These are phyloP conservation scores for Scaptomyza caliginosa DNA, from an alignment of 2,888 invertebrate genomes.

Conservation along the genomic window DNA sequence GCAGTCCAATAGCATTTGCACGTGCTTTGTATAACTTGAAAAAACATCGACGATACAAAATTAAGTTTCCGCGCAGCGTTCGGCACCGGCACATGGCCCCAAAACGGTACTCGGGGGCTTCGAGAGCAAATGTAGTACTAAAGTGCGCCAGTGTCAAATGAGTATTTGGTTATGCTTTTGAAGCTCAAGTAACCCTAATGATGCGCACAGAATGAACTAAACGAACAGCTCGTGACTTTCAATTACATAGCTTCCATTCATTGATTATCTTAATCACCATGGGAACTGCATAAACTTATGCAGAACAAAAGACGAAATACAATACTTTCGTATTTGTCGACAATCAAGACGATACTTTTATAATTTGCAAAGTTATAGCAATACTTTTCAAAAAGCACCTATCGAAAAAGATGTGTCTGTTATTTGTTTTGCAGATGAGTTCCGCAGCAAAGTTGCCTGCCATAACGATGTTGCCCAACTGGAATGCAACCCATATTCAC, in stretches of 20 bases:
- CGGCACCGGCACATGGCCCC: conserved; percentile 21
- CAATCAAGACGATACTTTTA: not conserved
- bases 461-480: conserved; percentile 95
- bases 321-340: not conserved
- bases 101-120: not conserved
- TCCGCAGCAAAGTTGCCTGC: conserved; percentile 96
- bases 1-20: conserved; percentile 38
- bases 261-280: conserved; percentile 48
- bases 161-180: conserved; percentile 46
- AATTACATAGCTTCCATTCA: conserved; percentile 55
- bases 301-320: not conserved
- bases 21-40: conserved; percentile 54
- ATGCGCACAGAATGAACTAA: conserved; percentile 23
- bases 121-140: conserved; percentile 23
- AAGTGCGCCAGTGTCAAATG: conserved; percentile 20
- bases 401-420: not conserved
- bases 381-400: not conserved
- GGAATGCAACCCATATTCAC: conserved; percentile 93
- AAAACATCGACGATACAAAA: conserved; percentile 57
- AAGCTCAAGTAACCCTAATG: conserved; percentile 33
- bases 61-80: conserved; percentile 55
- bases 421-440: conserved; percentile 90
- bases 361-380: not conserved
- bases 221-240: conserved; percentile 48
- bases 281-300: conserved; percentile 10